Evolutionary conservation across 2,797 vertebrate genomes (phyloP).

Genomic region (Poecilia picta): DNA sequence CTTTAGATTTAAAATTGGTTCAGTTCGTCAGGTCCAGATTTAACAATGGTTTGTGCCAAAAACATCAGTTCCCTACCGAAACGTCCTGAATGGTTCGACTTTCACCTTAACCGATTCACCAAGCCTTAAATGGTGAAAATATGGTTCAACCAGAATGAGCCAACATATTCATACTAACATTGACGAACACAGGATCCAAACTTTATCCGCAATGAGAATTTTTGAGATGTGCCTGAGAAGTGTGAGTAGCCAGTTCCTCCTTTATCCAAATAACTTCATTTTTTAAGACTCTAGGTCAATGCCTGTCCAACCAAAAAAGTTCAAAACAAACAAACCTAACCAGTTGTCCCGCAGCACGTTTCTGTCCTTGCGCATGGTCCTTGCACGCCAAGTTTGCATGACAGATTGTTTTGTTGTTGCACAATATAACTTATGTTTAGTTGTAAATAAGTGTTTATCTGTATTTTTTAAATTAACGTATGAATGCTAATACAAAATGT

Average conservation of each 20-base stretch:
- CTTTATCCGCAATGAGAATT: not conserved
- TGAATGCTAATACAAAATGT: conserved; percentile 26
- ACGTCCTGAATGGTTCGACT: not conserved
- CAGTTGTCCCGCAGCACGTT: conserved; percentile 36
- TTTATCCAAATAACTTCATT: not conserved
- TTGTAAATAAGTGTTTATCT: conserved; percentile 51
- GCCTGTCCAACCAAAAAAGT: conserved; percentile 54
- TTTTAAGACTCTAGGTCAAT: not conserved
- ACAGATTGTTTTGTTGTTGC: conserved; percentile 24
- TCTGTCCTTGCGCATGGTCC: conserved; percentile 52
- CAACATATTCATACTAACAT: not conserved
- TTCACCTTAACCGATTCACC: not conserved
- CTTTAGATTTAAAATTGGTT: not conserved
- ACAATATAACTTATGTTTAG: conserved; percentile 21
- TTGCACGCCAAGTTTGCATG: conserved; percentile 69
- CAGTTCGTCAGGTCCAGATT: not conserved
- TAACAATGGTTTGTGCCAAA: not conserved
- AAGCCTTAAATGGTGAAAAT: not conserved
- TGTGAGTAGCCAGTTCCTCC: not conserved
- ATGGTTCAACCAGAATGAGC: not conserved
- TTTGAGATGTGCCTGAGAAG: not conserved
- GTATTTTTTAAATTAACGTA: conserved; percentile 25
- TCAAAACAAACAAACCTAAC: conserved; percentile 28
- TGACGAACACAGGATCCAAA: not conserved
- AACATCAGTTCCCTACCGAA: not conserved